Conservation (phyloP, 2,888 invertebrate species). For the Phymatocera aterrima region DNA sequence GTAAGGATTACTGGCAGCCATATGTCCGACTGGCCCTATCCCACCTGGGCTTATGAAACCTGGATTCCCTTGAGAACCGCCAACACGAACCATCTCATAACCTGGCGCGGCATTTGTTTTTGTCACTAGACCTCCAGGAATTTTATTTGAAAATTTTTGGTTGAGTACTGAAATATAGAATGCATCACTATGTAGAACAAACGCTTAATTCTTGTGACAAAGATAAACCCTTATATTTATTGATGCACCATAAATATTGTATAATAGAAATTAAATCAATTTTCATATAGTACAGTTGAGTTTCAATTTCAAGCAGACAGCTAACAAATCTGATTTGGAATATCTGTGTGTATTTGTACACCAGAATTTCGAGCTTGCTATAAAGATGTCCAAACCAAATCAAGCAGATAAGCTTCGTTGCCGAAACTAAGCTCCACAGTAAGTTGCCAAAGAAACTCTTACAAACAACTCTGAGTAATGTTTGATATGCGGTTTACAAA, state of each 20-base stretch:
- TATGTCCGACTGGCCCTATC: constrained; percentile 70
- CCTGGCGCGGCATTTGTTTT: constrained; percentile 74
- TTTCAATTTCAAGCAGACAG: no score
- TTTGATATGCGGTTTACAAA: no score
- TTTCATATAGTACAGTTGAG: no score
- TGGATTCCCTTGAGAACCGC: constrained; percentile 69
- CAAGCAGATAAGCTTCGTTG: no score
- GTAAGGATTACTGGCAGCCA: constrained; percentile 58
- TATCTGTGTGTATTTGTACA: no score
- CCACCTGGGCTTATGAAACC: constrained; percentile 69
- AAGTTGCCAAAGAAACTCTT: no score
- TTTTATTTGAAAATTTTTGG: constrained; percentile 69
- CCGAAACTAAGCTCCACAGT: no score
- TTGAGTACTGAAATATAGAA: constrained; percentile 58
- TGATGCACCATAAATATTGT: not conserved
- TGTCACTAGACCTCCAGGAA: constrained; percentile 76
- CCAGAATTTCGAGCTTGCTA: no score
- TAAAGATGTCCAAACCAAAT: no score
- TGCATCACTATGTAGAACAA: not conserved
- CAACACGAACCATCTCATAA: constrained; percentile 78
- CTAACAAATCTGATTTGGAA: no score
- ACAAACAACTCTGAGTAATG: no score
- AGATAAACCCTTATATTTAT: not conserved
- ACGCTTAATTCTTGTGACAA: not conserved
- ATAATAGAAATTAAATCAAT: not conserved